A percentile compares a stretch with the other conserved stretches of the same genome.
Conservation (phyloP, 2,888 invertebrate genomes). For the Pollenia angustigena region DNA sequence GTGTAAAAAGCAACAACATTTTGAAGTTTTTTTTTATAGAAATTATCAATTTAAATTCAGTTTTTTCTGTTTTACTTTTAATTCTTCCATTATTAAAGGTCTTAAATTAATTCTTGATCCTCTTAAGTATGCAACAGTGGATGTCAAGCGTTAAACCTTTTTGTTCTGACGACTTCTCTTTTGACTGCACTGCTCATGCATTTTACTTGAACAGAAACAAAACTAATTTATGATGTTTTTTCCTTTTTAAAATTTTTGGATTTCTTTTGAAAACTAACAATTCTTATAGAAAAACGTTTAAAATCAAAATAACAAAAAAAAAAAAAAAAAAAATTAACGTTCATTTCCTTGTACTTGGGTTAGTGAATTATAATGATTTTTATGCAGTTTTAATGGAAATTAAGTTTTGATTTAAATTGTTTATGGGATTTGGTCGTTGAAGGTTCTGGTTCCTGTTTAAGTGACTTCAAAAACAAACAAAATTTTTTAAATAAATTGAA, state of each 20-base stretch:
- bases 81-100: slow-evolving; percentile 45
- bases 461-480: background rate
- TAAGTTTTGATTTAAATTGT: slow-evolving; percentile 74
- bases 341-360: slow-evolving; percentile 62
- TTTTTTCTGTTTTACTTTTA: slow-evolving; percentile 51
- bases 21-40: background rate
- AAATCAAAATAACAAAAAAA: background rate
- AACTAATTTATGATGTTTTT: slow-evolving; percentile 72
- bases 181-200: slow-evolving; percentile 5
- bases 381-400: slow-evolving; percentile 74
- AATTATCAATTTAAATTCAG: slow-evolving; percentile 30
- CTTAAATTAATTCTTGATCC: slow-evolving; percentile 68
- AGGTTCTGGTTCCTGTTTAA: slow-evolving; percentile 38
- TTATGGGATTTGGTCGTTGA: slow-evolving; percentile 59
- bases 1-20: slow-evolving; percentile 33
- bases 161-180: background rate
- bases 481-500: background rate
- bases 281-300: background rate
- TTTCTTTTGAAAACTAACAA: slow-evolving; percentile 48
- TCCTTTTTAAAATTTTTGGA: slow-evolving; percentile 12
- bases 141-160: slow-evolving; percentile 67
- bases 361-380: slow-evolving; percentile 72
- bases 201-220: slow-evolving; percentile 52
- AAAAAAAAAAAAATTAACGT: background rate
- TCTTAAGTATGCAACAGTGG: slow-evolving; percentile 71